A percentile compares a stretch with the other conserved stretches of the same genome.
Evolutionary conservation across 2,113 vertebrate genomes (phyloP).

Genomic region (Psilopsiagon aymara): DNA sequence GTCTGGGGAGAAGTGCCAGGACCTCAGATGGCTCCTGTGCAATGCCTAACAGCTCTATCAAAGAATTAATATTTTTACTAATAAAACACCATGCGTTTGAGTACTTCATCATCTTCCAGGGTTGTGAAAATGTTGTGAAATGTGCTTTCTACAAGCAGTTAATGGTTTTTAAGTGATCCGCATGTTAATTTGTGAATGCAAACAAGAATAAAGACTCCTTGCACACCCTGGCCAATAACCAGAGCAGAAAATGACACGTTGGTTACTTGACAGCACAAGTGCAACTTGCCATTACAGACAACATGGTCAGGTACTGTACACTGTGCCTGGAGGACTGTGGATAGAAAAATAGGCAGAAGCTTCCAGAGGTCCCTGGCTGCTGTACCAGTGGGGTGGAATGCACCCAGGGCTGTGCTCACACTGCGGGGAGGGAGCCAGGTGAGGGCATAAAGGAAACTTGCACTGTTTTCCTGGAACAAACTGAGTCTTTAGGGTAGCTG

Average conservation of each 20-base stretch:
- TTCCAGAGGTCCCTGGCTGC: not conserved
- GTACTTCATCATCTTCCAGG: not conserved
- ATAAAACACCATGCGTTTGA: not conserved
- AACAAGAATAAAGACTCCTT: not conserved
- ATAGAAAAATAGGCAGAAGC: not conserved
- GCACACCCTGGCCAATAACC: not conserved
- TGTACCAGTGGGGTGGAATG: not conserved
- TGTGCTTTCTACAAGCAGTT: not conserved
- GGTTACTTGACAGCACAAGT: no score
- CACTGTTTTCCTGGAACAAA: not conserved
- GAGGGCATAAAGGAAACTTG: not conserved
- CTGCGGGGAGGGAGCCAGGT: fast-evolving
- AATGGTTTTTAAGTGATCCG: not conserved
- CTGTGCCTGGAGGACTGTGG: not conserved
- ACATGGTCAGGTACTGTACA: fast-evolving
- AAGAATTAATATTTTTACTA: not conserved
- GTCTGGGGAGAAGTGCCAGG: not conserved
- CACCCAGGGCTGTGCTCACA: fast-evolving
- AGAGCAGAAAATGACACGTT: not conserved
- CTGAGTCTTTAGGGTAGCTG: not conserved
- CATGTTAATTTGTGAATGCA: not conserved
- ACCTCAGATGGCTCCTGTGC: not conserved
- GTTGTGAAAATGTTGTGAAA: not conserved
- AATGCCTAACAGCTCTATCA: not conserved
- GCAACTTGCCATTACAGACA: not conserved